Evolutionary conservation across 2,888 invertebrate species (phyloP).

Genomic region (Odontothrips loti): DNA sequence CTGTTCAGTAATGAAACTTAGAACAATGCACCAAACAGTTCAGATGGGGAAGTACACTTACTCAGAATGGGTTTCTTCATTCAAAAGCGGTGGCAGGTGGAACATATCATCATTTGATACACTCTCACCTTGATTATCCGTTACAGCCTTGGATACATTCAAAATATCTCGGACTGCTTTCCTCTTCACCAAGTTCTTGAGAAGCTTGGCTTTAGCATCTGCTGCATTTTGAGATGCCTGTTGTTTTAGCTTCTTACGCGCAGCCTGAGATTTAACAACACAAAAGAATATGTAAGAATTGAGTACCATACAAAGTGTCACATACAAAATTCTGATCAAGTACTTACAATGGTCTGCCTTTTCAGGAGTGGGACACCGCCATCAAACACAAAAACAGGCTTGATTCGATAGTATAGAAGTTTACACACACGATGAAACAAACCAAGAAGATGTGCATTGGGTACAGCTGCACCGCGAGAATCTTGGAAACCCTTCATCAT

Average conservation of each 20-base stretch:
- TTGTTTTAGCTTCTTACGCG: conserved; percentile 67
- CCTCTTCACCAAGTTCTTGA: conserved; percentile 70
- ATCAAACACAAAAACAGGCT: conserved; percentile 98
- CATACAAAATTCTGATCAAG: conserved; percentile 29
- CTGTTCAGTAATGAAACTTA: too few relatives aligned
- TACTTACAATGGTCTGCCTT: conserved; percentile 81
- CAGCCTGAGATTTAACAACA: conserved; percentile 56
- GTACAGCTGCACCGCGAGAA: conserved; percentile 70
- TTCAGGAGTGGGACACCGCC: conserved; percentile 90
- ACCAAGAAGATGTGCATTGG: conserved; percentile 89
- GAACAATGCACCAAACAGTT: not conserved
- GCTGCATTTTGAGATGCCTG: conserved; percentile 68
- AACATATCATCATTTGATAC: conserved; percentile 50
- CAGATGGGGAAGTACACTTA: conserved; percentile 27
- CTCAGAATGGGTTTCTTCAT: conserved; percentile 36
- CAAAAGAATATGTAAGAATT: conserved; percentile 34
- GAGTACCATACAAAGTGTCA: conserved; percentile 14
- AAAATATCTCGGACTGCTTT: conserved; percentile 56
- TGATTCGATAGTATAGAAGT: conserved; percentile 88
- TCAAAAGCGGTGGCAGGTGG: conserved; percentile 54
- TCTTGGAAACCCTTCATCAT: conserved; percentile 92
- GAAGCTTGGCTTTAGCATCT: conserved; percentile 66
- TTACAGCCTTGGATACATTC: conserved; percentile 29
- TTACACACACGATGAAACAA: conserved; percentile 94
- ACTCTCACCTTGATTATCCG: not conserved